These are phyloP conservation scores for Strigamia maritima DNA, from an alignment of 2,888 invertebrate species.

Conservation along the genomic window DNA sequence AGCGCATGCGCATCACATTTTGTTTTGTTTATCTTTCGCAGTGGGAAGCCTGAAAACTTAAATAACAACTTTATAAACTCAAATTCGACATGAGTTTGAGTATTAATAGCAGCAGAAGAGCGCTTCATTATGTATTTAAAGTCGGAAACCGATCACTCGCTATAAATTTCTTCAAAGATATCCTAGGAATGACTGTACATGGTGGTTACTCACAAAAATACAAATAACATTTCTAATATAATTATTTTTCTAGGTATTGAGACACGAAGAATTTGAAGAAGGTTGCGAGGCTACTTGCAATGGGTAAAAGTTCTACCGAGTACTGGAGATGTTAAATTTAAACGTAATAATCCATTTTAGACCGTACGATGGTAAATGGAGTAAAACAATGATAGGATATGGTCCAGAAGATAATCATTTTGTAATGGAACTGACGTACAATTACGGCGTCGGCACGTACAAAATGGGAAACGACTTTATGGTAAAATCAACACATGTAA, in stretches of 20 bases:
- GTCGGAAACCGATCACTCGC: slow-evolving; percentile 83
- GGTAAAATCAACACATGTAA: slow-evolving; percentile 45
- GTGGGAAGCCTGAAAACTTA: background rate
- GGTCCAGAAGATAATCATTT: slow-evolving; percentile 93
- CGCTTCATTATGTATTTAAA: slow-evolving; percentile 95
- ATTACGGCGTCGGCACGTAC: slow-evolving; percentile 87
- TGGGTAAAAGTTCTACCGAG: slow-evolving; percentile 63
- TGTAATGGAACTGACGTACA: slow-evolving; percentile 94
- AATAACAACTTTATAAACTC: background rate
- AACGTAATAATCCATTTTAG: slow-evolving; percentile 56
- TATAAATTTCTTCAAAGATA: slow-evolving; percentile 79
- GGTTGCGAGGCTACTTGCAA: slow-evolving; percentile 97
- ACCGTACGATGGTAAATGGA: slow-evolving; percentile 97
- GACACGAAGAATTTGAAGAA: slow-evolving; percentile 96
- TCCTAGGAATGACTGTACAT: slow-evolving; percentile 96
- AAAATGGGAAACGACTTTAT: slow-evolving; percentile 87
- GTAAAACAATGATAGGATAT: slow-evolving; percentile 98
- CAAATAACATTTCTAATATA: slow-evolving; percentile 33
- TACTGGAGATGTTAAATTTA: too few species aligned
- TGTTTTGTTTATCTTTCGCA: background rate
- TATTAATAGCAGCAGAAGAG: slow-evolving; percentile 60
- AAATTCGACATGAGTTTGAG: background rate
- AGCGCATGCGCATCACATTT: too few species aligned
- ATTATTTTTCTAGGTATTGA: slow-evolving; percentile 73
- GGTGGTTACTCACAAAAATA: background rate